Percentiles rank a stretch among this genome's conserved stretches.
phyloP scores from a whole-genome alignment of 2,113 vertebrate species.

The Ahaetulla prasina region DNA sequence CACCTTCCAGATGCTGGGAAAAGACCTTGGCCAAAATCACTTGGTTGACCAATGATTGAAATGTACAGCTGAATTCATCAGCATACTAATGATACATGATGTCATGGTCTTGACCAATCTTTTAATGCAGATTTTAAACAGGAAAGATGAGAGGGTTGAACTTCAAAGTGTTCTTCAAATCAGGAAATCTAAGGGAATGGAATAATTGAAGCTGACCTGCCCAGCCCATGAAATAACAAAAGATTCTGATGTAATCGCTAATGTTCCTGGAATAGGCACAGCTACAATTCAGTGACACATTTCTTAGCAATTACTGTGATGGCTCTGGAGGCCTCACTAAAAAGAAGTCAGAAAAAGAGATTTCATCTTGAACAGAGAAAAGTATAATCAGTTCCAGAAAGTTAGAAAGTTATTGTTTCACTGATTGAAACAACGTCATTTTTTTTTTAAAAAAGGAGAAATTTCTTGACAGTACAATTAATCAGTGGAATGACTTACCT shows the following conservation, averaged over 20 bases:
- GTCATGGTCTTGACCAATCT: neutral
- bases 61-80: neutral
- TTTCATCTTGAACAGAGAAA: too few relatives aligned
- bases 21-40: neutral
- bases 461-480: neutral
- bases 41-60: neutral
- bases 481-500: neutral
- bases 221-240: neutral
- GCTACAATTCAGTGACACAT: neutral
- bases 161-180: neutral
- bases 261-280: neutral
- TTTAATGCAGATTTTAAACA: neutral
- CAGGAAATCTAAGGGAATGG: neutral
- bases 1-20: neutral
- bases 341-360: neutral
- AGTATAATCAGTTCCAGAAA: too few relatives aligned
- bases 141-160: neutral
- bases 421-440: too few relatives aligned
- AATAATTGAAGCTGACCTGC: neutral
- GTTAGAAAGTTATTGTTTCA: too few relatives aligned
- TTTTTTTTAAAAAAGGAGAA: neutral
- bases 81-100: neutral
- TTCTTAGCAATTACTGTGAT: neutral
- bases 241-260: neutral
- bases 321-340: neutral